These are phyloP conservation scores for Sebastes alutus DNA, from an alignment of 2,797 vertebrate species.

Conservation along the genomic window DNA sequence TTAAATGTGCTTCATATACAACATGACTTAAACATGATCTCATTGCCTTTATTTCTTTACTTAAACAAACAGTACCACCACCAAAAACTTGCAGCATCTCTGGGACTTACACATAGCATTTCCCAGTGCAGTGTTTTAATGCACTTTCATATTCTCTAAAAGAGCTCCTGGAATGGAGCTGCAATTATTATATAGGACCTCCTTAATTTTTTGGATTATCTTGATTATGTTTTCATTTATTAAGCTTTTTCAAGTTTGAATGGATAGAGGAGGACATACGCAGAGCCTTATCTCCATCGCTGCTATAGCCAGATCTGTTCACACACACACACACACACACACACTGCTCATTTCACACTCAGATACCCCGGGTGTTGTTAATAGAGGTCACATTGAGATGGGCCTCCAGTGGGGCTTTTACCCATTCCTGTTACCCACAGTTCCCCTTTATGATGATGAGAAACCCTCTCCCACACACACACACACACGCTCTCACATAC, in stretches of 20 bases:
- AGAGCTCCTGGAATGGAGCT: not conserved
- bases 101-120: too few species aligned
- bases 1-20: not conserved
- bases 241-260: not conserved
- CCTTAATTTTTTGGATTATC: not conserved
- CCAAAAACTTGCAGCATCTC: too few species aligned
- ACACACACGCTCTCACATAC: not conserved
- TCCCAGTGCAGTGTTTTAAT: not conserved
- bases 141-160: not conserved
- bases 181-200: not conserved
- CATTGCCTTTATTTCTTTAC: fast-evolving
- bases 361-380: slow-evolving; percentile 71
- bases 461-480: not conserved
- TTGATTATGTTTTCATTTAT: slow-evolving; percentile 5
- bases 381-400: slow-evolving; percentile 82
- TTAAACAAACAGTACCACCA: too few species aligned
- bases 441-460: slow-evolving; percentile 51
- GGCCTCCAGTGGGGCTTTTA: slow-evolving; percentile 55
- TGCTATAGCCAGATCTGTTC: not conserved
- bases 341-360: slow-evolving; percentile 78
- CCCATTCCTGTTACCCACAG: slow-evolving; percentile 39
- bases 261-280: not conserved
- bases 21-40: not conserved
- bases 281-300: not conserved
- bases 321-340: not conserved